Evolutionary conservation across 2,113 vertebrate species (phyloP), one percentile per base, ranked within the genome.

Genomic region (Pollachius pollachius): DNA sequence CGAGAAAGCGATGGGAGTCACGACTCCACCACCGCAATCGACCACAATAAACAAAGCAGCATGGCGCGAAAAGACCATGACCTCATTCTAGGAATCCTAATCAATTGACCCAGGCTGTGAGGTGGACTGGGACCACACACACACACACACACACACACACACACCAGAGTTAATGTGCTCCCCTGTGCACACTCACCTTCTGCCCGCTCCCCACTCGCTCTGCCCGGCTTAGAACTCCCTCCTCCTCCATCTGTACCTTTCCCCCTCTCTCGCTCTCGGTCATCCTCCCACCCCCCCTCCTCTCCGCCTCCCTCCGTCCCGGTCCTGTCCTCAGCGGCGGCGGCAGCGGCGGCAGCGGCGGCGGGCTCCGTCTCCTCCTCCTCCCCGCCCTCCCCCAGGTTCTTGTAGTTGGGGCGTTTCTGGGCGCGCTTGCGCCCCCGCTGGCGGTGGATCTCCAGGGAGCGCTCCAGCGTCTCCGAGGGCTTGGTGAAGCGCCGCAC

Each of bases 341-440:
- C 41, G 92, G 52, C 67, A 0, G 52, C 1, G 15, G 54, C 41
- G 12, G 41, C 9, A 7, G 37, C 5, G 37, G 2, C 11, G 37
- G 37, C 37, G 37, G 37, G 12, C 89, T 87, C 81, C 92, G 1
- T 67, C 27, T 84, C 93, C 65, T 99, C 96, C 48, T 98, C 97
- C 13, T 98, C 97, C 4, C 98, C 97, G 4, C 99, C 97, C 82
- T 99, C 97, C 19, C 97, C 97, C 73, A 99, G 91, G 25, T 99
- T 99, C 90, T 99, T 99, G 84, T 99, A 99, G 88, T 99, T 99
- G 56, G 97, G 97, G 71, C 97, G 94, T 84, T 98, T 98, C 76
- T 97, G 96, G 9, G 93, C 77, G 65, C 89, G 94, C 85, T 96
- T 96, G 83, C 91, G 96, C 58, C 97, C 96, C 6, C 94, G 94